Percentiles rank a stretch among this genome's conserved stretches.
Evolutionary conservation across 2,113 vertebrate species (phyloP).

Genomic region (Prolemur simus): DNA sequence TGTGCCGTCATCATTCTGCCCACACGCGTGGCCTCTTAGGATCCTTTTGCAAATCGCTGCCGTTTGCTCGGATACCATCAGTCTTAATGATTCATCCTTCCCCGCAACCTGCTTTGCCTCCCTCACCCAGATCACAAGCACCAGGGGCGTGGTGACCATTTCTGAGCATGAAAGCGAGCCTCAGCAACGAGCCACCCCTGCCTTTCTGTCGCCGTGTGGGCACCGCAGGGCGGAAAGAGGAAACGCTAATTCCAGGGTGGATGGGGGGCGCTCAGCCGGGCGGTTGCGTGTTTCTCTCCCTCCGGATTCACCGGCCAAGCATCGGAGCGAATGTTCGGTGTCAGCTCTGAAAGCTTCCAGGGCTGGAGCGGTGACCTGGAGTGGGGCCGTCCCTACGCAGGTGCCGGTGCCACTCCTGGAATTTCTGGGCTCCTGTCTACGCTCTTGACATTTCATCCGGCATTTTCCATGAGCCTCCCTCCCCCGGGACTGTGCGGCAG

Average conservation of each 20-base stretch:
- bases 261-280: fast-evolving
- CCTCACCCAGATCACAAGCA: not conserved
- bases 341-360: not conserved
- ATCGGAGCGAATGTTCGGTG: fast-evolving
- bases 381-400: not conserved
- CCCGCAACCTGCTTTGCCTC: no score
- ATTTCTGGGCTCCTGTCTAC: not conserved
- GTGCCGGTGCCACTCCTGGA: not conserved
- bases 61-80: not conserved
- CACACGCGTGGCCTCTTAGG: fast-evolving
- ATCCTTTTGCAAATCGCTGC: not conserved
- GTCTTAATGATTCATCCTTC: no score
- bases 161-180: not conserved
- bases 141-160: no score
- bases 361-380: no score
- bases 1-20: fast-evolving
- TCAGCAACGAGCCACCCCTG: fast-evolving
- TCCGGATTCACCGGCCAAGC: fast-evolving
- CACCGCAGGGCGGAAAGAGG: not conserved
- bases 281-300: fast-evolving
- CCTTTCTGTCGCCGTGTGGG: fast-evolving
- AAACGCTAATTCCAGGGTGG: fast-evolving
- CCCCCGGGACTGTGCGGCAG: no score
- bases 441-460: not conserved
- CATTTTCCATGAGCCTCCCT: not conserved